Percentiles rank a stretch among this genome's conserved stretches.
Evolutionary conservation across 2,888 invertebrate species (phyloP).

Genomic region (Idaea straminata): DNA sequence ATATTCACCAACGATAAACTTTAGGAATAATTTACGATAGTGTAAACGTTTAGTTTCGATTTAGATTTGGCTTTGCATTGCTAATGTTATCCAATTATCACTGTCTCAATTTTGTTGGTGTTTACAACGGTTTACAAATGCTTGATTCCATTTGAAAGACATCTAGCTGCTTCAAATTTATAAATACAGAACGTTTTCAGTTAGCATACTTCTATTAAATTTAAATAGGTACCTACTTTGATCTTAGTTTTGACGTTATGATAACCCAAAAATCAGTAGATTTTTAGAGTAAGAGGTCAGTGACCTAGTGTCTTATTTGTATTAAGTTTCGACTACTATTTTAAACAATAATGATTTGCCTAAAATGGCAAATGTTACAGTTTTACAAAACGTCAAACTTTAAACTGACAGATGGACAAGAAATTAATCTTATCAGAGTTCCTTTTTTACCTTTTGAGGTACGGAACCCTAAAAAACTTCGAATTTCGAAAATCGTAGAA

Average conservation of each 20-base stretch:
- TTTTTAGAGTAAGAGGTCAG: too few species aligned
- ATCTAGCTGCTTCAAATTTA: not conserved
- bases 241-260: not conserved
- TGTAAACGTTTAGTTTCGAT: slow-evolving; percentile 66
- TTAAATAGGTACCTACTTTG: not conserved
- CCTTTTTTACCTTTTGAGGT: too few species aligned
- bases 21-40: slow-evolving; percentile 65
- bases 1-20: slow-evolving; percentile 73
- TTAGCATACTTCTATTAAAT: not conserved
- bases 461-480: too few species aligned
- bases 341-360: too few species aligned
- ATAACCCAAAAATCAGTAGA: not conserved
- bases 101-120: slow-evolving; percentile 12
- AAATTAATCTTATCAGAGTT: too few species aligned
- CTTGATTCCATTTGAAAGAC: not conserved
- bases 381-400: too few species aligned
- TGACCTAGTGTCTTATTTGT: too few species aligned
- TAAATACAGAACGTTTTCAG: not conserved
- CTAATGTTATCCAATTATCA: slow-evolving; percentile 30
- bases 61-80: slow-evolving; percentile 43
- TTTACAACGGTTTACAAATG: not conserved
- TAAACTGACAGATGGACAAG: too few species aligned
- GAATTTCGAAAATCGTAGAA: too few species aligned
- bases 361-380: too few species aligned
- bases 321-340: too few species aligned